phyloP scores from a whole-genome alignment of 1,140 invertebrate genomes.

The Drosophila punjabiensis region DNA sequence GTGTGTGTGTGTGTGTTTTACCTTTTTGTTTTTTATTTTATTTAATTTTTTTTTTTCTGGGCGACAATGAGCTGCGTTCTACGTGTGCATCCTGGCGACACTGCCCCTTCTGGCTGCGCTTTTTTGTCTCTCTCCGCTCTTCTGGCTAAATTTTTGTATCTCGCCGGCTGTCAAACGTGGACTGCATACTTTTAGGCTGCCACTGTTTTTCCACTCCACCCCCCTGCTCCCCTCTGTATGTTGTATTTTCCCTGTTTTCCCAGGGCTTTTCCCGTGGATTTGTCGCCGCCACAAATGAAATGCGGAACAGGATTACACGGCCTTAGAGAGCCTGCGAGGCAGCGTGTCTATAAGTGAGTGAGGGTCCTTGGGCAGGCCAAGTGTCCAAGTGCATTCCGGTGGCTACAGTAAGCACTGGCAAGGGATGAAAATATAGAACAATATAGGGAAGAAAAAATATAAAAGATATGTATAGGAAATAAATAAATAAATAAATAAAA shows the following conservation, averaged over 20 bases:
- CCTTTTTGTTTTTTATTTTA: background rate
- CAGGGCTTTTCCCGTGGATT: conserved; percentile 15
- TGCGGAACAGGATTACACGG: conserved; percentile 53
- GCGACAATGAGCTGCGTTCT: conserved; percentile 75
- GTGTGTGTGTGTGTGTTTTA: background rate
- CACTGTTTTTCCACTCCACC: conserved; percentile 9
- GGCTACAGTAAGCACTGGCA: conserved; percentile 2
- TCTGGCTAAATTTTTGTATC: conserved; percentile 25
- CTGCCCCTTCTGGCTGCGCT: conserved; percentile 48
- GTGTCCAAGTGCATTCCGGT: conserved; percentile 32
- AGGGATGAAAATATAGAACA: background rate
- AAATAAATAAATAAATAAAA: background rate
- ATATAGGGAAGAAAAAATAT: background rate
- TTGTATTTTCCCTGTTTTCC: conserved; percentile 1
- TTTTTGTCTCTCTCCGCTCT: conserved; percentile 51
- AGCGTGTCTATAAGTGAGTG: conserved; percentile 46
- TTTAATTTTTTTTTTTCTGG: conserved; percentile 13
- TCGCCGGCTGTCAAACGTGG: conserved; percentile 70
- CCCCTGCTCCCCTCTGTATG: background rate
- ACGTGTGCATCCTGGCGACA: conserved; percentile 68
- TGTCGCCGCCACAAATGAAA: conserved; percentile 57
- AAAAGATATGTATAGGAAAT: background rate
- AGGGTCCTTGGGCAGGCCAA: conserved; percentile 28
- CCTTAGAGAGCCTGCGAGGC: conserved; percentile 16
- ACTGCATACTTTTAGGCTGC: conserved; percentile 69